Conservation (phyloP, 1,140 invertebrate species). For the Trinorchestia longiramus region DNA sequence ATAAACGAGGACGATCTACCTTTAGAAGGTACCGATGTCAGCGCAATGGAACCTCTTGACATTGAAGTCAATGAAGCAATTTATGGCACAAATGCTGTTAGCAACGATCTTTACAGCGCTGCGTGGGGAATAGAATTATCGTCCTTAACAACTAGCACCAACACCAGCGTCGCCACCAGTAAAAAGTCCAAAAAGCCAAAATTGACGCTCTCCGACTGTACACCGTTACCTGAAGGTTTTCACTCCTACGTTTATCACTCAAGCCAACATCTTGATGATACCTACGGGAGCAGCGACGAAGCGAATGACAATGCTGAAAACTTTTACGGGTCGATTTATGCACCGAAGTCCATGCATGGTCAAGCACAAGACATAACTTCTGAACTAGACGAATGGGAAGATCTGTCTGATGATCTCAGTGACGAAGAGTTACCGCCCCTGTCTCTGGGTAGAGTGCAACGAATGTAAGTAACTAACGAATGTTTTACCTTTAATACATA, state of each 20-base stretch:
- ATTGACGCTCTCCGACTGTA: conserved; percentile 8
- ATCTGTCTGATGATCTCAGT: conserved; percentile 13
- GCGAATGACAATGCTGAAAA: background rate
- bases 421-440: background rate
- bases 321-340: background rate
- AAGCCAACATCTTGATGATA: background rate
- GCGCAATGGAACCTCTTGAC: background rate
- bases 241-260: background rate
- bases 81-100: conserved; percentile 43
- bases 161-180: background rate
- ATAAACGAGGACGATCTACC: background rate
- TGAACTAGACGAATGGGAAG: conserved; percentile 27
- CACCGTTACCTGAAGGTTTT: conserved; percentile 12
- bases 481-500: background rate
- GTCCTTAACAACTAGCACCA: background rate
- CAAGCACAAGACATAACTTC: background rate
- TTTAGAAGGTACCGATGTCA: conserved; percentile 23
- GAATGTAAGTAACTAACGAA: conserved; percentile 1
- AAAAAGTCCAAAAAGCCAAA: conserved; percentile 11
- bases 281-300: background rate
- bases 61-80: conserved; percentile 27
- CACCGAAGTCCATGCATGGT: background rate
- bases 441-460: background rate
- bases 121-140: background rate
- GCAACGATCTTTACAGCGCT: conserved; percentile 43